These are phyloP conservation scores for Stomatorhinus walkeri DNA, from an alignment of 2,797 vertebrate species.

Conservation along the genomic window DNA sequence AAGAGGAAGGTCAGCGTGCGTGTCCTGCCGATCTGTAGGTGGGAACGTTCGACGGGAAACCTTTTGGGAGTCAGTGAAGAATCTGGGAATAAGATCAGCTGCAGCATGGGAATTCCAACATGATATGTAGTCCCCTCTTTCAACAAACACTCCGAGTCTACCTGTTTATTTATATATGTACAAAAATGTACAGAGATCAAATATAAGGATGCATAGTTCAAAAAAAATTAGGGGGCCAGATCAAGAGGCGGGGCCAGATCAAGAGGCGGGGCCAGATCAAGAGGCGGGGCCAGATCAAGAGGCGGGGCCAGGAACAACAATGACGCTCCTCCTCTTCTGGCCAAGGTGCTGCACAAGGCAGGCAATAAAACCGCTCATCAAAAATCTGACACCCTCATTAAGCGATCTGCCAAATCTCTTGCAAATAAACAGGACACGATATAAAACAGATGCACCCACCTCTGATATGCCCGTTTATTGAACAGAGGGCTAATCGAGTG, in stretches of 20 bases:
- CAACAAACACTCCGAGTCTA: neutral
- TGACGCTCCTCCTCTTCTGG: neutral
- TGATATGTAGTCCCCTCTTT: neutral
- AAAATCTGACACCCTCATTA: neutral
- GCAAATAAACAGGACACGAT: neutral
- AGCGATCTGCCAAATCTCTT: neutral
- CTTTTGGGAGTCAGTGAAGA: neutral
- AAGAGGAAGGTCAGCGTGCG: neutral
- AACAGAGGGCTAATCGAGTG: neutral
- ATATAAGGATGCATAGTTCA: constrained; percentile 13
- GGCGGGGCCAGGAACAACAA: neutral
- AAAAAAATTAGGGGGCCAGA: neutral
- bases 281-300: neutral
- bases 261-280: neutral
- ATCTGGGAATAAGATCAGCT: neutral
- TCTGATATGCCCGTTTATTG: neutral
- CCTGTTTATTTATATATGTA: constrained; percentile 13
- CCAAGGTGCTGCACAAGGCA: neutral
- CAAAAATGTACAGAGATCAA: neutral
- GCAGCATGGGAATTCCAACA: neutral
- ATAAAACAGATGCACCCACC: neutral
- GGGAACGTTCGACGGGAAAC: neutral
- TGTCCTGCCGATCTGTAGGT: neutral
- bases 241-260: neutral
- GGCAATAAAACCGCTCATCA: neutral